Base-by-base conservation (phyloP, 2,888 invertebrate genomes). In the Epicampocera succincta region DNA sequence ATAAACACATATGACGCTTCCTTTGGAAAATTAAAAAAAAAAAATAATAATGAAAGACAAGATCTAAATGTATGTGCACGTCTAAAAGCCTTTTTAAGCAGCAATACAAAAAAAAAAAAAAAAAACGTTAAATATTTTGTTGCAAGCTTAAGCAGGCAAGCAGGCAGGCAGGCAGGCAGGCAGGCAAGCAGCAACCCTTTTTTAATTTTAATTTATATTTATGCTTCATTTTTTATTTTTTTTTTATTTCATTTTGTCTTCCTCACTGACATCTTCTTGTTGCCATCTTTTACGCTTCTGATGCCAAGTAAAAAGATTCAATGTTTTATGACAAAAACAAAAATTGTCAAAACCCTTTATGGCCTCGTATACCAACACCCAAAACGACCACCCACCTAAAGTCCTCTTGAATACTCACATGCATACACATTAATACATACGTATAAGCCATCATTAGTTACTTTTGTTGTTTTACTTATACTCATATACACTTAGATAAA, bases 141-240 rank as follows among this genome's bases (percentile, higher is more conserved):
- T 82, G 78, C 82, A 71, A 78, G 63, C 72, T 80, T 76, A 80
- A 76, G 76, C 76, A 76, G 80, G 56, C 65, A 66, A 40, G 33
- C 25, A 40, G 48, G 40, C 46, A 46, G 42, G 21, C 33, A 33
- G n/a, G 56, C 65, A 66, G 48, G 33, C 25, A 40, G 48, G 40
- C 46, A 46, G 42, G 21, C 33, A 33, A 68, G 13, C 68, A 80
- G 71, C 83, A 84, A 79, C 84, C 84, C 80, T 80, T 84, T 84
- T 84, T 84, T 79, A 73, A 79, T 79, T 79, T 83, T 83, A 83
- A 84, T 83, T 84, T 83, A 78, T 78, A 81, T 83, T 84, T 83
- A 82, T 84, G 84, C 80, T 78, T 82, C 68, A 76, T 79, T 78
- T 78, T 80, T 68, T 65, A 38, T 3, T 52, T 15, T 78, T 78